Evolutionary conservation across 2,797 vertebrate genomes (phyloP).

Genomic region (Varecia variegata): DNA sequence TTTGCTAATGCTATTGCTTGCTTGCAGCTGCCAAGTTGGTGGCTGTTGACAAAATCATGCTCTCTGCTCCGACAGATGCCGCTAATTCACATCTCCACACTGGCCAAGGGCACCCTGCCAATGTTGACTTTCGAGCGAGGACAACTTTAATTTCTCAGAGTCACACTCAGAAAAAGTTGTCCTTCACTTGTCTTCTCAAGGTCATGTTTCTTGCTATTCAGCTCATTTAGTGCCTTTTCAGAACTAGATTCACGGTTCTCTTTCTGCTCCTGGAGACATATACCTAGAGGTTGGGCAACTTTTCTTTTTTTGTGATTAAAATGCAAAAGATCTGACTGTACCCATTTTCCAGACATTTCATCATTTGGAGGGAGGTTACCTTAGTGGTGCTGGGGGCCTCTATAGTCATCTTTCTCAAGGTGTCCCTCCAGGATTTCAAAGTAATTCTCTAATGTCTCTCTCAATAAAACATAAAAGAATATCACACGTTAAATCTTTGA

Average conservation of each 20-base stretch:
- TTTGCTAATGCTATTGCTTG: constrained; percentile 36
- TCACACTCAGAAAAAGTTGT: neutral
- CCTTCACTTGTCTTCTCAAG: constrained; percentile 48
- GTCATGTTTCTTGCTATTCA: neutral
- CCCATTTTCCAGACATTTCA: neutral
- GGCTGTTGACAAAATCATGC: constrained; percentile 56
- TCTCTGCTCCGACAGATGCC: constrained; percentile 61
- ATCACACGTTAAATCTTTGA: neutral
- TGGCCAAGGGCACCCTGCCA: constrained; percentile 61
- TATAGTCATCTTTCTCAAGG: neutral
- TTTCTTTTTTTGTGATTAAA: neutral
- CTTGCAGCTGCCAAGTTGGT: constrained; percentile 53
- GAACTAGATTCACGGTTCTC: neutral
- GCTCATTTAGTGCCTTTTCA: neutral
- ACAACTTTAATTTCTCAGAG: constrained; percentile 63
- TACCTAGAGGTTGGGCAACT: neutral
- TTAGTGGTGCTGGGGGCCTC: neutral
- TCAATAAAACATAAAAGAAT: neutral
- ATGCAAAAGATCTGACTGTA: neutral
- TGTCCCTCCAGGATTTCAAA: neutral
- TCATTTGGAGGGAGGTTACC: neutral
- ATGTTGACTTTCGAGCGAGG: constrained; percentile 36
- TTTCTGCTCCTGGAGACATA: neutral
- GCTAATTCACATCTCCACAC: constrained; percentile 44
- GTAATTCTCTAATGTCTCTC: neutral